A percentile compares a stretch with the other conserved stretches of the same genome.
Conservation (phyloP, 2,888 invertebrate genomes). For the Eupithecia dodoneata region DNA sequence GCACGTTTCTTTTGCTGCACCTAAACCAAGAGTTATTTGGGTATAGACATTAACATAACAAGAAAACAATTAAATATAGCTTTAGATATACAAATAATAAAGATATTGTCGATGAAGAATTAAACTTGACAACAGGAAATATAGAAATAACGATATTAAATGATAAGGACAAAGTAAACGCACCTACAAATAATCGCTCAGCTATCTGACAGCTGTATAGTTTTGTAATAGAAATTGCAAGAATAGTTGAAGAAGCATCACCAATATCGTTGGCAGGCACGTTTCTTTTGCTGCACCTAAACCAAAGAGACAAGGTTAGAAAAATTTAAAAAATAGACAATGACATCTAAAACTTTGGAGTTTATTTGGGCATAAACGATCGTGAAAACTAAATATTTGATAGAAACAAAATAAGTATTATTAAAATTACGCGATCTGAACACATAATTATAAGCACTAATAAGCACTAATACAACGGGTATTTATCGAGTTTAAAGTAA, state of each 20-base stretch:
- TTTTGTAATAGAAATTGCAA: slow-evolving; percentile 69
- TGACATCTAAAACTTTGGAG: neutral
- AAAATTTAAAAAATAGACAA: neutral
- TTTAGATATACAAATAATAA: slow-evolving; percentile 33
- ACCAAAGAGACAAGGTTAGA: neutral
- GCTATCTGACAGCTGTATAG: slow-evolving; percentile 76
- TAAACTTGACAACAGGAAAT: neutral
- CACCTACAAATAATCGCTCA: slow-evolving; percentile 41
- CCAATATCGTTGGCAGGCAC: slow-evolving; percentile 71
- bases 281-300: slow-evolving; percentile 71
- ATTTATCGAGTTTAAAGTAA: no score
- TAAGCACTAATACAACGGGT: no score
- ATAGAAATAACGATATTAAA: neutral
- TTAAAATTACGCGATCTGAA: no score
- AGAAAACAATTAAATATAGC: slow-evolving; percentile 31
- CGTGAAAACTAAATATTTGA: neutral
- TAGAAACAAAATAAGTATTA: neutral
- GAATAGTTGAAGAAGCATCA: slow-evolving; percentile 66
- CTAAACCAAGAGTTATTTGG: no score
- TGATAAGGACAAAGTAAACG: neutral
- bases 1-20: slow-evolving; percentile 69
- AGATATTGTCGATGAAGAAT: slow-evolving; percentile 38
- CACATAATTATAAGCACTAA: no score
- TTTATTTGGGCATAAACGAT: neutral
- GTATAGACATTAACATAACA: slow-evolving; percentile 24